Evolutionary conservation across 2,113 vertebrate genomes (phyloP), one percentile per base, ranked within the genome.

Genomic region (Oncorhynchus mykiss): DNA sequence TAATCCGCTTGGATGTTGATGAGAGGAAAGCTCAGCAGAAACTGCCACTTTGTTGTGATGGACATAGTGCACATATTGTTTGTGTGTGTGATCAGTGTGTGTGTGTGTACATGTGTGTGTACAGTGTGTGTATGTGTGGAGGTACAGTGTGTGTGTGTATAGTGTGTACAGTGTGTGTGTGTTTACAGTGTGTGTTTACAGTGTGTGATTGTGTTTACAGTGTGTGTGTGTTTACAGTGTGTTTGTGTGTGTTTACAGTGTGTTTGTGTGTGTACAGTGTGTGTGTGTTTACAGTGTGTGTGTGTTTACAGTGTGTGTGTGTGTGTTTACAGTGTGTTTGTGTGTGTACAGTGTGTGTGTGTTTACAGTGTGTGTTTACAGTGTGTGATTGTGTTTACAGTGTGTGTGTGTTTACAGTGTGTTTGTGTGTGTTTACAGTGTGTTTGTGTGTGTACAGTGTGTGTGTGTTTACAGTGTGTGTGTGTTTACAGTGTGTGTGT

Each of bases 151-250:
- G 29, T 31, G 51, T 54, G 51, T 64, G 72, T 66, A 27, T 2
- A 27, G 39, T 66, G 22, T 51, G 22, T 74, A 34, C 31, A 34
- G 54, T 31, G 54, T 60, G 54, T 72, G 71, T 72, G 54, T 11
- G 25, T 72, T 5, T 34, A 27, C 27, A 27, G 34, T 7, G 34
- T 34, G 29, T 31, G 22, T 24, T 24, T 24, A 24, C 22, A 24
- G 31, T 34, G 31, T 34, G 31, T 39, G 27, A 45, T 34, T 39
- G 67, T 69, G 67, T 69, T 2, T 27, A 29, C 24, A 31, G 71
- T 31, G 34, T 39, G 27, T 69, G 67, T 39, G 67, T 69, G 67
- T 69, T 2, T 27, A 29, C 24, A 31, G 71, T 31, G 34, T 34
- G 34, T 34, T 62, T 72, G 71, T n/a, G 51, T 72, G 16, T 59